Conservation (phyloP, 2,888 invertebrate genomes). For the Chymomyza amoena region DNA sequence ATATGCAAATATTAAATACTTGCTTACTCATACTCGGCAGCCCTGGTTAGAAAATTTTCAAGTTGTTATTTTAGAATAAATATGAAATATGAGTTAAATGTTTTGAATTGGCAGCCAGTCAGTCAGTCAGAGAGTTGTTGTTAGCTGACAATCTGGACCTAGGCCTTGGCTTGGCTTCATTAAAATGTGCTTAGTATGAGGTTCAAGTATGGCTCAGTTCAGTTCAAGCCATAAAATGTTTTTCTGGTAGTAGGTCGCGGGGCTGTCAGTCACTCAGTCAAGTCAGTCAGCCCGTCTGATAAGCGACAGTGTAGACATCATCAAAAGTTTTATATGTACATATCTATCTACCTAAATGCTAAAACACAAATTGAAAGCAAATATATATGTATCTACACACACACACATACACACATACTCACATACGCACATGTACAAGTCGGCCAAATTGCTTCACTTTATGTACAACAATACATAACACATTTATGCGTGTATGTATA, state of each 20-base stretch:
- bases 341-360: slow-evolving; percentile 42
- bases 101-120: neutral
- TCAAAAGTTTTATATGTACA: slow-evolving; percentile 47
- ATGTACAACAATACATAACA: slow-evolving; percentile 18
- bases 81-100: neutral
- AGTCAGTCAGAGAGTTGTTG: too few relatives aligned
- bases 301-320: slow-evolving; percentile 69
- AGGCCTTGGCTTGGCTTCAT: slow-evolving; percentile 44
- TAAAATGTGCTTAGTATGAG: slow-evolving; percentile 44
- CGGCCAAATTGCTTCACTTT: slow-evolving; percentile 64
- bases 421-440: slow-evolving; percentile 26
- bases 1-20: neutral
- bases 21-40: neutral
- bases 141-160: slow-evolving; percentile 46
- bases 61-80: neutral
- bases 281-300: slow-evolving; percentile 35
- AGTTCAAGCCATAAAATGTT: slow-evolving; percentile 4
- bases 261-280: slow-evolving; percentile 27
- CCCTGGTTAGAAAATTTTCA: neutral
- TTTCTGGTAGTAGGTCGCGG: slow-evolving; percentile 5
- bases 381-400: slow-evolving; percentile 23
- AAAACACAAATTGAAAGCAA: slow-evolving; percentile 58
- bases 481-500: slow-evolving; percentile 4
- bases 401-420: slow-evolving; percentile 3
- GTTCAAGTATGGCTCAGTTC: slow-evolving; percentile 38